Evolutionary conservation across 2,113 vertebrate genomes (phyloP).

Genomic region (Ciconia boyciana): DNA sequence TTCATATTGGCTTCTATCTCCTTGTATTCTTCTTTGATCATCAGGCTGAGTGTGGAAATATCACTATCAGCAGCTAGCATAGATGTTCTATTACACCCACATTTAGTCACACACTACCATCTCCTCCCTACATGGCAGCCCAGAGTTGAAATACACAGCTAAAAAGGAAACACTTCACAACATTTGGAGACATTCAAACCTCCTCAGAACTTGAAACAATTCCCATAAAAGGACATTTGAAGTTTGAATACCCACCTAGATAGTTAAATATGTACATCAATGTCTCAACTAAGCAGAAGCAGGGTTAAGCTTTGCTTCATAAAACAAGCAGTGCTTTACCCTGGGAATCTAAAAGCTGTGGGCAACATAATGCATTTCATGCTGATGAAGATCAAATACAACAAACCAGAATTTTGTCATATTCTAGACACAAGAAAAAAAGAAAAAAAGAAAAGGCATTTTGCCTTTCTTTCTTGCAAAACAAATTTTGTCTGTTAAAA

Average conservation of each 20-base stretch:
- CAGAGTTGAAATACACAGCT: neutral
- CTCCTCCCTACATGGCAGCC: neutral
- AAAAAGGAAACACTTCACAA: neutral
- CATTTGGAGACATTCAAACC: neutral
- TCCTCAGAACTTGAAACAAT: neutral
- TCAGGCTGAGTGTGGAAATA: neutral
- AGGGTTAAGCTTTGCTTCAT: neutral
- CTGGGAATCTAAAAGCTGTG: neutral
- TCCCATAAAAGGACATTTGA: neutral
- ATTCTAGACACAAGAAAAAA: neutral
- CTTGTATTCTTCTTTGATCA: neutral
- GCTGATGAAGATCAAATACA: neutral
- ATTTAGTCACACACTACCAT: neutral
- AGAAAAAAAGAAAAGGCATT: fast-evolving
- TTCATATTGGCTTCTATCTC: neutral
- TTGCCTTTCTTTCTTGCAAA: neutral
- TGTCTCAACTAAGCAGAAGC: fast-evolving
- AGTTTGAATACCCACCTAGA: neutral
- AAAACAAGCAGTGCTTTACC: neutral
- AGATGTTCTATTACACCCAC: neutral
- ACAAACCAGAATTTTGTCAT: neutral
- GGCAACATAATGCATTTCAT: neutral
- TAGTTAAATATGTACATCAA: neutral
- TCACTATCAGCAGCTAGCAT: neutral
- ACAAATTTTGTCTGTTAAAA: neutral